A percentile compares a stretch with the other conserved stretches of the same genome.
phyloP scores from a whole-genome alignment of 2,888 invertebrate species.

The Ditylenchus weischeri region DNA sequence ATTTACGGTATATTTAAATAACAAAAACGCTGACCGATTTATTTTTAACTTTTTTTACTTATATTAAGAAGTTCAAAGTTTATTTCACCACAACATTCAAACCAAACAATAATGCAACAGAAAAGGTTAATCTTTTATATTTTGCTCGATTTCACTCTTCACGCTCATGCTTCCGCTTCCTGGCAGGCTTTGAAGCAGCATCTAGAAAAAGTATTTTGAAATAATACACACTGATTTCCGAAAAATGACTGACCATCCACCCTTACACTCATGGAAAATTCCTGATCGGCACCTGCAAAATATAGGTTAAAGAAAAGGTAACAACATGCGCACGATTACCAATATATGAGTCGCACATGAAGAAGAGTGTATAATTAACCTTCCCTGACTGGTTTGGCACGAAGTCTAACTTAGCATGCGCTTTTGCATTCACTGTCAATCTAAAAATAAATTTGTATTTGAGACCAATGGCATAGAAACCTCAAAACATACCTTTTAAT shows the following conservation, averaged over 20 bases:
- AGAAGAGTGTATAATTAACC: constrained; percentile 89
- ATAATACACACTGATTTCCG: constrained; percentile 32
- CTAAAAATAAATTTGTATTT: constrained; percentile 27
- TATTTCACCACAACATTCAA: no score
- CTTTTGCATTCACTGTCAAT: constrained; percentile 79
- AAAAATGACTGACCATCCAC: constrained; percentile 29
- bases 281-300: constrained; percentile 78
- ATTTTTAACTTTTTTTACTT: no score
- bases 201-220: constrained; percentile 33
- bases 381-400: constrained; percentile 67
- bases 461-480: neutral
- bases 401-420: constrained; percentile 83
- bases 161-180: no score
- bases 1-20: no score
- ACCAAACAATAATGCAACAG: no score
- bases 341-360: constrained; percentile 97
- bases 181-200: no score
- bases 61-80: no score
- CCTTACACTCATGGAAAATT: constrained; percentile 69
- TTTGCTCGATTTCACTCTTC: no score
- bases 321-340: constrained; percentile 63
- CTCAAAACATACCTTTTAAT: constrained; percentile 73
- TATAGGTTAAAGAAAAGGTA: no score
- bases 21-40: no score
- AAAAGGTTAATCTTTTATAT: no score